These are phyloP conservation scores for Chrysomallon squamiferum DNA, from an alignment of 1,140 invertebrate species.

Conservation along the genomic window DNA sequence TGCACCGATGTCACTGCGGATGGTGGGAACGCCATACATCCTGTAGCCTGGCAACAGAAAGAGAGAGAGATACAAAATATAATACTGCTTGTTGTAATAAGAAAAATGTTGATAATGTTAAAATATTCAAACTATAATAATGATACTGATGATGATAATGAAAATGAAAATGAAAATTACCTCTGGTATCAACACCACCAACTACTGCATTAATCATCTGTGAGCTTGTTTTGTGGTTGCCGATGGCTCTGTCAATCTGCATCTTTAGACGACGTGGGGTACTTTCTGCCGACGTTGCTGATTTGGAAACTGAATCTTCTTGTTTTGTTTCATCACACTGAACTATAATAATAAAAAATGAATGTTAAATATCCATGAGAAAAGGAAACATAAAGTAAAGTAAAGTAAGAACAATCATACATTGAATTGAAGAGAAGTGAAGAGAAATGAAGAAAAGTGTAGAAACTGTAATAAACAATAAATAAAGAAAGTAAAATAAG, in stretches of 20 bases:
- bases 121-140: neutral
- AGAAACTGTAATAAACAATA: too few relatives aligned
- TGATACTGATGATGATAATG: too few relatives aligned
- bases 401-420: neutral
- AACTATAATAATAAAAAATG: constrained; percentile 4
- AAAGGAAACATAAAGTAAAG: neutral
- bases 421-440: neutral
- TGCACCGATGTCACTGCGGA: constrained; percentile 55
- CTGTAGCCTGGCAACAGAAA: constrained; percentile 48
- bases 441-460: too few relatives aligned
- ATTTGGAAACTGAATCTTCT: constrained; percentile 34
- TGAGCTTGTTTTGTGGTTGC: constrained; percentile 51
- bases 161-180: too few relatives aligned
- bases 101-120: neutral
- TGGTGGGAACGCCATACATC: constrained; percentile 60
- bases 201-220: constrained; percentile 58
- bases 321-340: constrained; percentile 4
- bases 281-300: constrained; percentile 43
- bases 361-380: too few relatives aligned
- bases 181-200: constrained; percentile 51
- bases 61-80: too few relatives aligned
- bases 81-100: neutral
- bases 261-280: constrained; percentile 50
- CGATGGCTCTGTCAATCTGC: constrained; percentile 57
- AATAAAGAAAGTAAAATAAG: too few relatives aligned